phyloP scores from a whole-genome alignment of 2,113 vertebrate species.

The Crocuta crocuta region DNA sequence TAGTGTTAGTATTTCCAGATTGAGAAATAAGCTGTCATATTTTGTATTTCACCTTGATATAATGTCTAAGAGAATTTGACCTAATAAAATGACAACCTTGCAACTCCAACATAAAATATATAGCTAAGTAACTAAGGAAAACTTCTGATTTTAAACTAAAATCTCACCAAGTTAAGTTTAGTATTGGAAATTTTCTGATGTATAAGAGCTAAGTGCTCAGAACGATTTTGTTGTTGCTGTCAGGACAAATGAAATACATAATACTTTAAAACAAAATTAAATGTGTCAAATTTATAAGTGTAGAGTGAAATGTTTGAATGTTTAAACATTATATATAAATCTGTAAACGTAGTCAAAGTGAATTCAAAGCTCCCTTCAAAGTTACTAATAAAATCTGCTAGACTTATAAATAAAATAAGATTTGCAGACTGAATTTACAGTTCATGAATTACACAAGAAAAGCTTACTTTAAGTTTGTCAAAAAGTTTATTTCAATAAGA shows the following conservation, averaged over 20 bases:
- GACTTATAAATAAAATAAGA: not conserved
- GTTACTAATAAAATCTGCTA: conserved; percentile 38
- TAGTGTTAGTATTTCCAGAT: not conserved
- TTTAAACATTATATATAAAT: conserved; percentile 27
- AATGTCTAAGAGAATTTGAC: not conserved
- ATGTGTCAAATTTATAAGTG: not conserved
- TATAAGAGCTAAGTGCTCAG: not conserved
- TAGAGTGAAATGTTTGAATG: not conserved
- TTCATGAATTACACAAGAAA: not conserved
- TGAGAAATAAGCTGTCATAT: not conserved
- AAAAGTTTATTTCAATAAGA: not conserved
- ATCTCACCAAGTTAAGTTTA: not conserved
- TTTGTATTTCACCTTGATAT: not conserved
- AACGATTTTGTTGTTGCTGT: not conserved
- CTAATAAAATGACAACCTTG: not conserved
- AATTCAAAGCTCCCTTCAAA: conserved; percentile 12
- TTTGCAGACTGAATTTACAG: not conserved
- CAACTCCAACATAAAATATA: not conserved
- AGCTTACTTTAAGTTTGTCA: not conserved
- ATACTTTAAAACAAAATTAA: conserved; percentile 32
- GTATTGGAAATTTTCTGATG: not conserved
- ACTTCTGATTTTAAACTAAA: not conserved
- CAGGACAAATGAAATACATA: not conserved
- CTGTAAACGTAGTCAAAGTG: not conserved
- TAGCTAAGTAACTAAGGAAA: not conserved